Evolutionary conservation across 2,797 vertebrate genomes (phyloP).

Genomic region (Allenopithecus nigroviridis): DNA sequence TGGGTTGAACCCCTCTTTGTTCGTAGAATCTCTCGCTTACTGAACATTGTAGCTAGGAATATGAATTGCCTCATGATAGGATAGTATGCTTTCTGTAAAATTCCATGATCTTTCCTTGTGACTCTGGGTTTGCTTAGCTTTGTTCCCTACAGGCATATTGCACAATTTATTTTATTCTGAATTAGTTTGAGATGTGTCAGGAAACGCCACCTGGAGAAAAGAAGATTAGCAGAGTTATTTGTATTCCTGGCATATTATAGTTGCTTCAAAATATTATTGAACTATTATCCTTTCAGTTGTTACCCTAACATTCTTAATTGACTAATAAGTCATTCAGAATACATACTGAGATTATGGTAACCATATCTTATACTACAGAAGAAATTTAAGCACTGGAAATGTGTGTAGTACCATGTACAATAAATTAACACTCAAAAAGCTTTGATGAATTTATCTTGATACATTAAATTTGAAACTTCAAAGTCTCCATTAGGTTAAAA

Average conservation of each 20-base stretch:
- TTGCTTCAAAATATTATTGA: conserved; percentile 7
- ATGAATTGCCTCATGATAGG: not conserved
- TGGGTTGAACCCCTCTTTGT: conserved; percentile 28
- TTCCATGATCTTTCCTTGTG: not conserved
- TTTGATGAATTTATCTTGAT: conserved; percentile 36
- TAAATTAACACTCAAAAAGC: not conserved
- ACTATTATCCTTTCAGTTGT: conserved; percentile 23
- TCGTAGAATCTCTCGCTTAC: conserved; percentile 32
- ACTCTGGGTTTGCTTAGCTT: not conserved
- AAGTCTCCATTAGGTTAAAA: conserved; percentile 22
- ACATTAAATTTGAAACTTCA: conserved; percentile 31
- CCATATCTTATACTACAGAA: not conserved
- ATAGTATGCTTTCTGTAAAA: not conserved
- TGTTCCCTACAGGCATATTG: not conserved
- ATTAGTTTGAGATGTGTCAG: conserved; percentile 46
- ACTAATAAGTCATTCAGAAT: conserved; percentile 58
- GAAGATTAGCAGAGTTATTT: conserved; percentile 59
- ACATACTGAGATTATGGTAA: not conserved
- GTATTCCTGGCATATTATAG: conserved; percentile 3
- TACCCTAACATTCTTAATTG: conserved; percentile 47
- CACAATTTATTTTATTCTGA: conserved; percentile 42
- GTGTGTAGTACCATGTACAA: not conserved
- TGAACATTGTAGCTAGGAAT: not conserved
- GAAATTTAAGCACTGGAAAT: conserved; percentile 27
- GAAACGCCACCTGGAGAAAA: conserved; percentile 27